phyloP scores from a whole-genome alignment of 2,113 vertebrate genomes.

The Amphilophus citrinellus region DNA sequence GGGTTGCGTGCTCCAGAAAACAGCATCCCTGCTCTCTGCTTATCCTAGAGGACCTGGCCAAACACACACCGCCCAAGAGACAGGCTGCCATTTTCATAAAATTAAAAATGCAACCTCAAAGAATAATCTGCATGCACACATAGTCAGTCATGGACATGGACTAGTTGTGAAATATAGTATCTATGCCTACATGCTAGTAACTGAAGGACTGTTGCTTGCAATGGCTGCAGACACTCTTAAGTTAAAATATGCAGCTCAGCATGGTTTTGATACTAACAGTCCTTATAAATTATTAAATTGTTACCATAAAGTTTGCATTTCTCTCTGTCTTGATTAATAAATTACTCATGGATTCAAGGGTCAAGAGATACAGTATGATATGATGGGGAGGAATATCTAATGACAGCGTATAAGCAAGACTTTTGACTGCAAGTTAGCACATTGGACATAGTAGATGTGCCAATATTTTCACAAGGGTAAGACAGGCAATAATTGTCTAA shows the following conservation, averaged over 20 bases:
- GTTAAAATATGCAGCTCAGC: background rate
- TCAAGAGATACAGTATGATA: background rate
- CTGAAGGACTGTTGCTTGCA: background rate
- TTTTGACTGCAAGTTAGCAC: too few species aligned
- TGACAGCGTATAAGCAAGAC: background rate
- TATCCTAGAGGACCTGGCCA: conserved; percentile 38
- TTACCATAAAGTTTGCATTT: background rate
- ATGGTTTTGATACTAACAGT: background rate
- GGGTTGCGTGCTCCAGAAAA: conserved; percentile 34
- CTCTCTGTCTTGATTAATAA: background rate
- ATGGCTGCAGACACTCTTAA: background rate
- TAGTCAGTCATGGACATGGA: background rate
- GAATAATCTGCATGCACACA: background rate
- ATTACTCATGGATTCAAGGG: background rate
- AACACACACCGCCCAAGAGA: conserved; percentile 27
- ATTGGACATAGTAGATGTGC: too few species aligned
- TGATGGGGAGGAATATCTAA: background rate
- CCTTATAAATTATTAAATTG: conserved; percentile 6
- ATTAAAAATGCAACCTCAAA: conserved; percentile 12
- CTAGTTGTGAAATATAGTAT: background rate
- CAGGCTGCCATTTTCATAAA: conserved; percentile 43
- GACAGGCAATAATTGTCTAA: too few species aligned
- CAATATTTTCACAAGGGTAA: too few species aligned
- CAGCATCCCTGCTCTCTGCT: conserved; percentile 46
- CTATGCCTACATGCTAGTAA: background rate